Percentiles rank a stretch among this genome's conserved stretches.
Evolutionary conservation across 2,113 vertebrate genomes (phyloP).

Genomic region (Ploceus nigricollis): DNA sequence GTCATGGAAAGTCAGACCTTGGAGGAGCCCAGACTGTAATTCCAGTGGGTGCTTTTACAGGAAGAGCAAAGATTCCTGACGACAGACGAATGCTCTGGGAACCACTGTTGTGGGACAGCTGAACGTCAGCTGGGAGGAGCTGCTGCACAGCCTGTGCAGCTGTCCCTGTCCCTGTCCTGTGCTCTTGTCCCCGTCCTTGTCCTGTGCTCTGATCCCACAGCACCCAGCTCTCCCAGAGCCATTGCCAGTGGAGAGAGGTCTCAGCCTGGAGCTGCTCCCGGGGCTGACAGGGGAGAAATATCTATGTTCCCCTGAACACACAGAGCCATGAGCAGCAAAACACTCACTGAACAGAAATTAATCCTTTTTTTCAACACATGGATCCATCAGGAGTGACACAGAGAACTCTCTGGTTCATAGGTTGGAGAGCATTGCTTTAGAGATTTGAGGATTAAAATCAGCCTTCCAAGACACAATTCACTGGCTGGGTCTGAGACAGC

Average conservation of each 20-base stretch:
- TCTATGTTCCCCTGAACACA: fast-evolving
- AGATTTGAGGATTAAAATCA: neutral
- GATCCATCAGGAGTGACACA: neutral
- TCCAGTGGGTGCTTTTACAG: neutral
- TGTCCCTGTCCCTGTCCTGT: neutral
- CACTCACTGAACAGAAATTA: neutral
- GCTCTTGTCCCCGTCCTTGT: neutral
- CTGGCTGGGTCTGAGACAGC: neutral
- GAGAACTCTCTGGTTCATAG: neutral
- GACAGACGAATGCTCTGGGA: neutral
- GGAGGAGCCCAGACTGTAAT: neutral
- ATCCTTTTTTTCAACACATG: neutral
- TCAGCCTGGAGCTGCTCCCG: neutral
- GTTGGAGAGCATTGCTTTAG: neutral
- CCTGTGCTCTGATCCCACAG: neutral
- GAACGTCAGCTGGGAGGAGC: neutral
- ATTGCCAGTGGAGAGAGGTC: fast-evolving
- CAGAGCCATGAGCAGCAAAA: neutral
- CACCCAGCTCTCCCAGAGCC: neutral
- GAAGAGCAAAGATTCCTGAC: neutral
- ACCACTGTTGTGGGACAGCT: neutral
- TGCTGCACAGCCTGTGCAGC: neutral
- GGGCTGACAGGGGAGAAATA: neutral
- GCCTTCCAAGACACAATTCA: neutral
- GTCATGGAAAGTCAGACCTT: neutral